phyloP scores from a whole-genome alignment of 2,113 vertebrate species.

The Eonycteris spelaea region DNA sequence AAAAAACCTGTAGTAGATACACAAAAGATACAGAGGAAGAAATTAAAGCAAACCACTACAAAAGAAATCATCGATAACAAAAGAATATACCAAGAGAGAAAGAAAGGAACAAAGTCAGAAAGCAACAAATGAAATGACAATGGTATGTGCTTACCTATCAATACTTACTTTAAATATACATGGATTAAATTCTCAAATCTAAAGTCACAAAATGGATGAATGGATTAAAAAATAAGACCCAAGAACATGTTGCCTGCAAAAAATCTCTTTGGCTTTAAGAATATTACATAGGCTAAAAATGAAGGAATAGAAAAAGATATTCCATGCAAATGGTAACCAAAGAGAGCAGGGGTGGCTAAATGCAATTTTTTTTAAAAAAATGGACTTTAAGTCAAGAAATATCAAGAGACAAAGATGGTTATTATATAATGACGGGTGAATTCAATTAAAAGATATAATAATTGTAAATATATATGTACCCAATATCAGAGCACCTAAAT shows the following conservation, averaged over 20 bases:
- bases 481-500: too few species aligned
- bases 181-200: not conserved
- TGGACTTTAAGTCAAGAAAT: not conserved
- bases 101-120: not conserved
- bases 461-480: too few species aligned
- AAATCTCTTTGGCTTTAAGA: too few species aligned
- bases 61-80: too few species aligned
- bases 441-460: too few species aligned
- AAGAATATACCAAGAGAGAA: too few species aligned
- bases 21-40: not conserved
- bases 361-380: not conserved
- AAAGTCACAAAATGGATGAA: not conserved
- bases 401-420: too few species aligned
- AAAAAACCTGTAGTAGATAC: not conserved
- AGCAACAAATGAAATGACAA: not conserved
- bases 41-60: not conserved
- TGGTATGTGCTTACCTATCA: not conserved
- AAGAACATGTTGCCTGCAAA: too few species aligned
- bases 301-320: not conserved
- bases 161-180: not conserved
- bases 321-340: not conserved
- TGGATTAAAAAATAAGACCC: not conserved
- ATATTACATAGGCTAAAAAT: not conserved
- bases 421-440: too few species aligned
- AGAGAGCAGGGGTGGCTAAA: too few species aligned